Evolutionary conservation across 2,113 vertebrate species (phyloP), one percentile per base, ranked within the genome.

Genomic region (Mirounga angustirostris): DNA sequence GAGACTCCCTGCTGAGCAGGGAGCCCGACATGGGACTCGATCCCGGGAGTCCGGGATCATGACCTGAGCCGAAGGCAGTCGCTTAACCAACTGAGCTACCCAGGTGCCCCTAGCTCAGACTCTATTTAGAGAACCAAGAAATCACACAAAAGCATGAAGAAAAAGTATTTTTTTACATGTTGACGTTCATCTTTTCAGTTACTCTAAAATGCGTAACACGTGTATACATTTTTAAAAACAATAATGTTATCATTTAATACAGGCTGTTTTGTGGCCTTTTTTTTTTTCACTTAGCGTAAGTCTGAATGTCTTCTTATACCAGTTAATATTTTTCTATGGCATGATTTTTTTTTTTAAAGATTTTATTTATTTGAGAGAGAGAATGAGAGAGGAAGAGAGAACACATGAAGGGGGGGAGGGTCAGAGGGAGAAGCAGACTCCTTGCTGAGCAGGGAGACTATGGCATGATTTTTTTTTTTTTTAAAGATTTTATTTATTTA

Each of bases 201-300:
- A 59, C 85, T 93, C 91, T 59, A 81, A 78, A 65, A 94, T 59
- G 15, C 3, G 1, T 50, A 58, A 52, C 5, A 21, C 85, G 15
- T 50, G 7, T 19, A 14, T 76, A 18, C 71, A 1, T 43, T 43
- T 79, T 92, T 21, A 59, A 82, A 85, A 74, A 63, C 69, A 69
- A 54, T 93, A 73, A 76, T 94, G 76, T 91, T 89, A 40, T 52
- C 36, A 59, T 91, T 89, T 92, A 89, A 88, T 88, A 83, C 24
- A 89, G 58, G 13, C 33, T 80, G 5, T 92, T 92, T 74, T 80
- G 9, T 89, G 59, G 58, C 7, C 33, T 50, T 78, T 63, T 63
- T 36, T 40, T 40, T 73, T 58, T 85, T n/a, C 26, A 82, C 12
- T 92, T 94, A 87, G n/a, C 73, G 93, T 87, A 88, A 46, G 28